Evolutionary conservation across 2,797 vertebrate genomes (phyloP), one percentile per base, ranked within the genome.

Genomic region (Myiotriccus ornatus): DNA sequence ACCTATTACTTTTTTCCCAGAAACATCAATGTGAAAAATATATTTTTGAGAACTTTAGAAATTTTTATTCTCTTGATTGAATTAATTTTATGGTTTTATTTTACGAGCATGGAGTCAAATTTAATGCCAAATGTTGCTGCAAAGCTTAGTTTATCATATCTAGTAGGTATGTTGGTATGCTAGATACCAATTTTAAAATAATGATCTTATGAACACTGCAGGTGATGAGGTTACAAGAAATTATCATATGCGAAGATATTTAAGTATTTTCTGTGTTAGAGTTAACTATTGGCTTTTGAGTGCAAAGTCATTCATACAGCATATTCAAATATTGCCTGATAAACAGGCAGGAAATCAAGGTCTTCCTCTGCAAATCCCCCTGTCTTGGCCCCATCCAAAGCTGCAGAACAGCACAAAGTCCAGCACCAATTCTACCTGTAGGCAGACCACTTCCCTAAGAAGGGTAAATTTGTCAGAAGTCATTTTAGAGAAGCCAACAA

Each of bases 381-480:
- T 12, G 27, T 9, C 25, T 59, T 23, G 24, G 20, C 28, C 28
- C 20, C 34, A 47, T 46, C 18, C 75, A 63, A 65, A 74, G n/a
- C 39, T 35, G n/a, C 9, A 74, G 43, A 81, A 57, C 0, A 0
- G 18, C 37, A 60, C 7, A 4, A 77, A 84, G 10, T 13, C 30
- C n/a, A 63, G n/a, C 27, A 55, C 24, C n/a, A 55, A 4, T 11
- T 59, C 17, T 22, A 30, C 5, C 34, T 0, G 1, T 0, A 39
- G 52, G 32, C 18, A 57, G 64, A 4, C 17, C 16, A 6, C 19
- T 47, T 71, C 14, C 49, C 25, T 6, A 4, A 27, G 25, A 64
- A 44, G 14, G 28, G 19, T 14, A 20, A 27, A 50, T 49, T 55
- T 46, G 5, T 21, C 83, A 80, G 46, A 60, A 73, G 30, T 11